phyloP scores from a whole-genome alignment of 2,888 invertebrate species.

The Chalcis sispes region DNA sequence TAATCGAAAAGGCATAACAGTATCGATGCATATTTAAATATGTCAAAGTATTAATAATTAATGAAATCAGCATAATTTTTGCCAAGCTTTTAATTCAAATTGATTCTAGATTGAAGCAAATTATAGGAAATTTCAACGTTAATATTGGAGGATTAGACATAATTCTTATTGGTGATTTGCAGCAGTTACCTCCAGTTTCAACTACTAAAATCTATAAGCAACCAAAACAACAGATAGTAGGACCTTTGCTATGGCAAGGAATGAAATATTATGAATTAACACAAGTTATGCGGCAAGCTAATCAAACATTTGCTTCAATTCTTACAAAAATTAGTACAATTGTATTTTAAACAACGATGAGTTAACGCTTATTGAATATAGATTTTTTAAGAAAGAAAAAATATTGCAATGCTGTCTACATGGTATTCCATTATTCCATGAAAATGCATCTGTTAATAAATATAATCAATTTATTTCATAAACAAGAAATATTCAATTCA shows the following conservation, averaged over 20 bases:
- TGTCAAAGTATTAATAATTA: conserved; percentile 66
- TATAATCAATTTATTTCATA: conserved; percentile 62
- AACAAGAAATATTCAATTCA: conserved; percentile 55
- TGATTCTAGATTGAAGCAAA: conserved; percentile 67
- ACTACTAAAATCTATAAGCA: conserved; percentile 66
- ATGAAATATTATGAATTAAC: conserved; percentile 66
- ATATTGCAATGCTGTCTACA: conserved; percentile 62
- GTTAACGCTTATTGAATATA: conserved; percentile 62
- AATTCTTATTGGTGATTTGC: conserved; percentile 70
- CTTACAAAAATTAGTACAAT: conserved; percentile 68
- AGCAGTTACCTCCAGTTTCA: conserved; percentile 69
- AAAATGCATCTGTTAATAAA: conserved; percentile 63
- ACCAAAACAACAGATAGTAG: conserved; percentile 61
- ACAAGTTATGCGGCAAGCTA: conserved; percentile 68
- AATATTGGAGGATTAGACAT: conserved; percentile 69
- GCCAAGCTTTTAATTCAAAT: conserved; percentile 66
- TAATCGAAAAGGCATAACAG: conserved; percentile 69
- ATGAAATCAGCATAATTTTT: conserved; percentile 70
- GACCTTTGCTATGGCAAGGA: conserved; percentile 65
- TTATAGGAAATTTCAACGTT: conserved; percentile 66
- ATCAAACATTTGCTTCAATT: conserved; percentile 66
- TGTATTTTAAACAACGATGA: conserved; percentile 59
- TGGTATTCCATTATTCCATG: conserved; percentile 63
- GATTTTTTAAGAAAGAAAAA: conserved; percentile 62
- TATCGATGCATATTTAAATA: conserved; percentile 64